Evolutionary conservation across 2,113 vertebrate species (phyloP).

Genomic region (Canis aureus): DNA sequence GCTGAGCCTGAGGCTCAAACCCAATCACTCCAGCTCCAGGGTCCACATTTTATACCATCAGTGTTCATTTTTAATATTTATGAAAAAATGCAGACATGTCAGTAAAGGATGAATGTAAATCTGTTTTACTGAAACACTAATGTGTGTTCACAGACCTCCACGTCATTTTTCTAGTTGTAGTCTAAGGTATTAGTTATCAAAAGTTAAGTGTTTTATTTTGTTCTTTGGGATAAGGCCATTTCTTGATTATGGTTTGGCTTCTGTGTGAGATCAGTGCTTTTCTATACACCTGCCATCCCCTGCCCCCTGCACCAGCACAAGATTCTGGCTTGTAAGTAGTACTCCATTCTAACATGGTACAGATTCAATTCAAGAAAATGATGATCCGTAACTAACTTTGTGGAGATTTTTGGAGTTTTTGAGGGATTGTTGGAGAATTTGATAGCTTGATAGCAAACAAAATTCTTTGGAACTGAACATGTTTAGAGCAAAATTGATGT

Average conservation of each 20-base stretch:
- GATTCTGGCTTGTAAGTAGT: slow-evolving; percentile 37
- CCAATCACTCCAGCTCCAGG: background rate
- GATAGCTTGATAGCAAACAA: slow-evolving; percentile 33
- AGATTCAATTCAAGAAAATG: background rate
- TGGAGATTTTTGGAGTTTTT: slow-evolving; percentile 50
- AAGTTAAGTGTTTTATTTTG: slow-evolving; percentile 52
- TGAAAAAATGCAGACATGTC: background rate
- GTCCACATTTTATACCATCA: background rate
- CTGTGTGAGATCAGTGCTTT: background rate
- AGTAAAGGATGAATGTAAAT: background rate
- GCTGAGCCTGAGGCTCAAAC: background rate
- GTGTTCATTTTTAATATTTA: slow-evolving; percentile 7
- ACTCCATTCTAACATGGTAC: slow-evolving; percentile 1
- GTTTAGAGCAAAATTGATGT: slow-evolving; percentile 7
- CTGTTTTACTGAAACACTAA: background rate
- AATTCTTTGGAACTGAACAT: slow-evolving; percentile 20
- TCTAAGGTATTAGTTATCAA: background rate
- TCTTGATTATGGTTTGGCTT: slow-evolving; percentile 18
- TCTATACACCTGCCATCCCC: background rate
- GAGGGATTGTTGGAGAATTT: background rate
- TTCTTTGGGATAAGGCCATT: slow-evolving; percentile 34
- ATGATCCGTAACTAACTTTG: background rate
- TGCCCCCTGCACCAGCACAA: background rate
- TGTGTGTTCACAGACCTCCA: background rate
- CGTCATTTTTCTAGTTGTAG: background rate